Conservation (phyloP, 2,888 invertebrate genomes). For the Acanthosepion esculentum region DNA sequence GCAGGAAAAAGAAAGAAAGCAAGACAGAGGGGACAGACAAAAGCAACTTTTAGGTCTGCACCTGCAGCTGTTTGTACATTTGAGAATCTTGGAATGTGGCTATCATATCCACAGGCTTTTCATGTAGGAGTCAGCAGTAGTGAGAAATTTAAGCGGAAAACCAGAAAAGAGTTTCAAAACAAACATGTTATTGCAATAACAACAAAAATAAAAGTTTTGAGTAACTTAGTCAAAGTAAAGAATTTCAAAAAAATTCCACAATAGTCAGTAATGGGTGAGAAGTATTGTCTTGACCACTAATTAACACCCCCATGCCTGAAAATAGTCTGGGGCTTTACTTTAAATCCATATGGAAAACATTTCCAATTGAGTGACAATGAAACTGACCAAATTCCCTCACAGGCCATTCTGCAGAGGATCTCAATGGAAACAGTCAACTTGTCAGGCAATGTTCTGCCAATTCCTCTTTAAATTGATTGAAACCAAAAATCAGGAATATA, state of each 20-base stretch:
- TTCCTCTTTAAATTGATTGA: too few species aligned
- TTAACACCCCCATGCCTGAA: not conserved
- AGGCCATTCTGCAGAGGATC: not conserved
- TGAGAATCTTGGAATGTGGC: not conserved
- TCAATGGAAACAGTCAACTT: too few species aligned
- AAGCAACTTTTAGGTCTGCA: not conserved
- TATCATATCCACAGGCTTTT: not conserved
- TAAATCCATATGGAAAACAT: not conserved
- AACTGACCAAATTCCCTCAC: conserved; percentile 33
- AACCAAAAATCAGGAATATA: too few species aligned
- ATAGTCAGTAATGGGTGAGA: not conserved
- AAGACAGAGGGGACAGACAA: not conserved
- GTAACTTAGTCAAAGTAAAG: not conserved
- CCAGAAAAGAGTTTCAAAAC: not conserved
- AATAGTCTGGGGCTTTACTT: not conserved
- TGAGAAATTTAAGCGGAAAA: not conserved
- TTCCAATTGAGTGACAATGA: not conserved
- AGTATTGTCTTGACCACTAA: not conserved
- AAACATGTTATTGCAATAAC: not conserved
- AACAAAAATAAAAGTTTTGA: not conserved
- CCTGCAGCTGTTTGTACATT: not conserved
- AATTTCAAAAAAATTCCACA: not conserved
- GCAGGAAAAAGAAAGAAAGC: not conserved
- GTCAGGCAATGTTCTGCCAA: too few species aligned
- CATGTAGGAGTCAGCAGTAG: not conserved